phyloP scores from a whole-genome alignment of 2,797 vertebrate species.

The Ctenochaetus hawaiiensis region DNA sequence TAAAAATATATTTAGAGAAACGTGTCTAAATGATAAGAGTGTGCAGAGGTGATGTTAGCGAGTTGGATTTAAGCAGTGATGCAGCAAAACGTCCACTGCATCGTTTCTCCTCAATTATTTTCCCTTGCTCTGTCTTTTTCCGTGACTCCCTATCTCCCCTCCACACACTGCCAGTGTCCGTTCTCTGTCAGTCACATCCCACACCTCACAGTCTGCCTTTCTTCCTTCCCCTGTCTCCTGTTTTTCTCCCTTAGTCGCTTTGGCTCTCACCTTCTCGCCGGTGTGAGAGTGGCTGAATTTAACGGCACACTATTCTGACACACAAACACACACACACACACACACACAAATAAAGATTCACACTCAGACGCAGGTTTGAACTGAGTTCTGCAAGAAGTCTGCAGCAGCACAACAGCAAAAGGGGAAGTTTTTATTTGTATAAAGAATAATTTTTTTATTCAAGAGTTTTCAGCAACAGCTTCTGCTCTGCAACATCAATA shows the following conservation, averaged over 20 bases:
- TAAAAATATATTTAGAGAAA: neutral
- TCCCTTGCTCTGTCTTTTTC: slow-evolving; percentile 1
- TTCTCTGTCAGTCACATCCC: slow-evolving; percentile 26
- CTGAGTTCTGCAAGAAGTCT: slow-evolving; percentile 17
- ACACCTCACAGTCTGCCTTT: slow-evolving; percentile 17
- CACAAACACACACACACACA: slow-evolving; percentile 17
- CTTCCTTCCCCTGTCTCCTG: neutral
- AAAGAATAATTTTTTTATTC: neutral
- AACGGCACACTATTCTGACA: slow-evolving; percentile 23
- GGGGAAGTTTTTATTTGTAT: neutral
- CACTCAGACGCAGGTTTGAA: slow-evolving; percentile 2
- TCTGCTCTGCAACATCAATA: slow-evolving; percentile 19
- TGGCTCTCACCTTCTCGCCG: slow-evolving; percentile 17
- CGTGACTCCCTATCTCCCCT: slow-evolving; percentile 16
- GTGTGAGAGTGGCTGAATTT: slow-evolving; percentile 25
- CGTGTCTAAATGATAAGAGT: neutral
- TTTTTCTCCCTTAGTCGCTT: neutral
- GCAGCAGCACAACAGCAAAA: slow-evolving; percentile 1
- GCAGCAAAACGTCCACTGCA: slow-evolving; percentile 37
- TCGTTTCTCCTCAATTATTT: neutral
- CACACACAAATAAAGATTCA: slow-evolving; percentile 8
- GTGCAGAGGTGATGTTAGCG: slow-evolving; percentile 13
- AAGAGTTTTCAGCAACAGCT: slow-evolving; percentile 8
- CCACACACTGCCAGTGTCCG: neutral
- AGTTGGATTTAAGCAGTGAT: slow-evolving; percentile 13